Base-by-base conservation (phyloP, 1,140 invertebrate genomes). In the Drosophila nasuta region DNA sequence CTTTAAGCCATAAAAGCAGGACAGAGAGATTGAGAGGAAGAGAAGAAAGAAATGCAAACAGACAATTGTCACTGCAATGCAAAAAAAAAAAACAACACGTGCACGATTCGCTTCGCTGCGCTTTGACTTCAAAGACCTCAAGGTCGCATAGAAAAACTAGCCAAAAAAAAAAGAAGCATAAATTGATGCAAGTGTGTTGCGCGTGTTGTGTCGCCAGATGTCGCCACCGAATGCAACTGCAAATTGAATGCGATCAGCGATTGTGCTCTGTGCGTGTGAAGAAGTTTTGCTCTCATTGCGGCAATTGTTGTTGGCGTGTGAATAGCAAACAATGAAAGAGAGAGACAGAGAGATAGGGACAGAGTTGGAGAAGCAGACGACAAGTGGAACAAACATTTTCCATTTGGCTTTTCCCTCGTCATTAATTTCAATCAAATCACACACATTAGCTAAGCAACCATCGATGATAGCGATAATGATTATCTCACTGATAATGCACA, bases 201-300 rank as follows among this genome's bases (percentile, higher is more conserved):
- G 28, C 17, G 28, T 54, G n/a, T 35, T 20, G 2, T 48, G 46
- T 38, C 69, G 54, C 35, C 45, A 72, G 60, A 65, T 71, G 69
- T 65, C 69, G 60, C 68, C 68, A 71, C 60, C 38, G 20, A 17
- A 15, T 30, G 8, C 15, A 56, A 15, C 49, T 25, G 41, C 38
- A 54, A 62, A 64, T 56, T 63, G 58, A 54, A 69, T 62, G 11
- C 41, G 57, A 43, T 20, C 11, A 7, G 20, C n/a, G 8, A 46
- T 10, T n/a, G 2, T 30, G 57, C 10, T 49, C 10, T 60, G 57
- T 69, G 67, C 58, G 58, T 69, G 67, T 69, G 68, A 70, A 64
- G 49, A 52, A 65, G 49, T 54, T 65, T 64, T 45, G 59, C 68
- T 64, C 68, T 64, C 59, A 70, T 71, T 71, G 41, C 49, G 59